phyloP scores from a whole-genome alignment of 30 jellyfish, hydroid and myxozoan species.

The Calvadosia cruxmelitensis region DNA sequence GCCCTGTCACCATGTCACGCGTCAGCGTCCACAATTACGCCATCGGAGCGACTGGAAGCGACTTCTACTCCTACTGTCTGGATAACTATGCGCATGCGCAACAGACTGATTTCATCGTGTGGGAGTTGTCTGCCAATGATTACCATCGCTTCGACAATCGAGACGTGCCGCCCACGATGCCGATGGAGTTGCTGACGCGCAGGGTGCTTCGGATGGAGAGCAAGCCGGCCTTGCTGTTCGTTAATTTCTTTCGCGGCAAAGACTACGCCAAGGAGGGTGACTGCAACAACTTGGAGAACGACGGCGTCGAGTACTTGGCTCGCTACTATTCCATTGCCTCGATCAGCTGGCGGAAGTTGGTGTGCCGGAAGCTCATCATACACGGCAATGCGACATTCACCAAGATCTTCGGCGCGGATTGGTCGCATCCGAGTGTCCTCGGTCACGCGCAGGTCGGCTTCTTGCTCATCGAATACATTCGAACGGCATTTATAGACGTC shows the following conservation, averaged over 20 bases:
- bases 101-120: slow-evolving; percentile 60
- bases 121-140: slow-evolving; percentile 95
- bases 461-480: slow-evolving; percentile 57
- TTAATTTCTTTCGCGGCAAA: slow-evolving; percentile 85
- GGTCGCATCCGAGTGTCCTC: slow-evolving; percentile 84
- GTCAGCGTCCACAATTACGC: slow-evolving; percentile 39
- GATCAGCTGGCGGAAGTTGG: slow-evolving; percentile 71
- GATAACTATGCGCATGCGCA: slow-evolving; percentile 57
- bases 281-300: slow-evolving; percentile 79
- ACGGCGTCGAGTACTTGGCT: slow-evolving; percentile 70
- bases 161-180: slow-evolving; percentile 95
- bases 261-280: slow-evolving; percentile 69
- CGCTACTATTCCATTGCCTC: slow-evolving; percentile 67
- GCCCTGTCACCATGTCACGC: slow-evolving; percentile 57
- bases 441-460: slow-evolving; percentile 95
- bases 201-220: slow-evolving; percentile 48
- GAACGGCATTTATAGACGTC: slow-evolving; percentile 53
- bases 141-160: slow-evolving; percentile 88
- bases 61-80: slow-evolving; percentile 84
- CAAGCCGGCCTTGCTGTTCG: slow-evolving; percentile 66
- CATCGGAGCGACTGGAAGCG: slow-evolving; percentile 95
- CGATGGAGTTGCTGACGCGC: slow-evolving; percentile 65
- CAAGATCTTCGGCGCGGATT: slow-evolving; percentile 62
- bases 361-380: slow-evolving; percentile 51
- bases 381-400: slow-evolving; percentile 51